Evolutionary conservation across 2,113 vertebrate genomes (phyloP).

Genomic region (Ageneiosus marmoratus): DNA sequence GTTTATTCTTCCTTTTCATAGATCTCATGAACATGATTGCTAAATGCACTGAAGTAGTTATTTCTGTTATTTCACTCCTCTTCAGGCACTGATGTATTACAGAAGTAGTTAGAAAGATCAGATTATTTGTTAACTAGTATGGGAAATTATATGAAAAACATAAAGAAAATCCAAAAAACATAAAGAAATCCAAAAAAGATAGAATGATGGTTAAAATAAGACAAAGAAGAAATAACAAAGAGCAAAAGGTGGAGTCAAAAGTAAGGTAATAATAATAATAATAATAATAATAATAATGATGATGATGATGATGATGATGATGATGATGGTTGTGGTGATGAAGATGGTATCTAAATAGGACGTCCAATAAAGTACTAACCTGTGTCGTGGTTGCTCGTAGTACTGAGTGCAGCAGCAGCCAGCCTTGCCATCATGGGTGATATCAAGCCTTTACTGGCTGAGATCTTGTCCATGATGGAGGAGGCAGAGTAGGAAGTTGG

Average conservation of each 20-base stretch:
- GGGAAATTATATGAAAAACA: not conserved
- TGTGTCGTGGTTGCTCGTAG: constrained; percentile 80
- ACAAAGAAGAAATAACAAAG: too few relatives aligned
- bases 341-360: not conserved
- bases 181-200: not conserved
- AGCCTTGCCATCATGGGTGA: constrained; percentile 98
- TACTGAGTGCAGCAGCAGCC: constrained; percentile 95
- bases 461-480: constrained; percentile 97
- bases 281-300: not conserved
- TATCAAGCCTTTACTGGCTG: constrained; percentile 96
- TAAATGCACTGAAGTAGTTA: too few relatives aligned
- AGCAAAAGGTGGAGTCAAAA: not conserved
- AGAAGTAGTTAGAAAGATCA: not conserved
- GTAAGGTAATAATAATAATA: not conserved
- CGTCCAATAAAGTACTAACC: constrained; percentile 72
- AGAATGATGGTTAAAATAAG: too few relatives aligned
- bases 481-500: constrained; percentile 79
- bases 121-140: not conserved
- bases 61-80: not conserved
- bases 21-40: not conserved
- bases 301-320: too few relatives aligned
- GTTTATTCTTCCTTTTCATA: constrained; percentile 5
- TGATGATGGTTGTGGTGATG: too few relatives aligned
- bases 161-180: not conserved
- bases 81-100: not conserved